Evolutionary conservation across 2,113 vertebrate genomes (phyloP).

Genomic region (Cyanistes caeruleus): DNA sequence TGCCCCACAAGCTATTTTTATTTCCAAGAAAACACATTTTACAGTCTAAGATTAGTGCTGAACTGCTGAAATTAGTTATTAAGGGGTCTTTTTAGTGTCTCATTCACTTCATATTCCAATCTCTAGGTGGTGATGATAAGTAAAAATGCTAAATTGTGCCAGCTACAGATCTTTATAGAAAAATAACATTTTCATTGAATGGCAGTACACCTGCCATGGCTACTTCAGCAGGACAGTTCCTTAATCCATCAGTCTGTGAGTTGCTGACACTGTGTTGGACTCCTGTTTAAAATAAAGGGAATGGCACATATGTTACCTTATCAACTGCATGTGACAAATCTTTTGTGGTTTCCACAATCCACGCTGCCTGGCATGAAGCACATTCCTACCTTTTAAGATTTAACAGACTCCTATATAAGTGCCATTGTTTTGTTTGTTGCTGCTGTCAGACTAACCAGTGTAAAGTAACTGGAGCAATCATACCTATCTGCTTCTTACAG

Average conservation of each 20-base stretch:
- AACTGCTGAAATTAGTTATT: neutral
- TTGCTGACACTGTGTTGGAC: neutral
- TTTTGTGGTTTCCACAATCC: neutral
- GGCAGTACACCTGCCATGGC: neutral
- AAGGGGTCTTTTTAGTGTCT: neutral
- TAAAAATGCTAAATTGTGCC: neutral
- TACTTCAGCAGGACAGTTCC: neutral
- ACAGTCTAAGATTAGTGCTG: neutral
- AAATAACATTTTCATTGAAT: neutral
- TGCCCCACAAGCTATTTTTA: neutral
- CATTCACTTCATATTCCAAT: neutral
- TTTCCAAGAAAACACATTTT: neutral
- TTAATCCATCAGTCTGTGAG: neutral
- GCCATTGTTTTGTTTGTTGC: accelerated
- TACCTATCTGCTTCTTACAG: neutral
- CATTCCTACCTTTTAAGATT: neutral
- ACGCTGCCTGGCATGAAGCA: neutral
- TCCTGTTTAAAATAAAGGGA: neutral
- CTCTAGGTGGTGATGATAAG: neutral
- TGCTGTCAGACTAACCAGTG: neutral
- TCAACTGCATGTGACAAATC: neutral
- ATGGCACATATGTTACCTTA: neutral
- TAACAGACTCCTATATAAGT: neutral
- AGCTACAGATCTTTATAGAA: neutral
- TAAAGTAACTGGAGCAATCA: neutral